phyloP scores from a whole-genome alignment of 1,140 invertebrate species.

The Ptiloglossa arizonensis region DNA sequence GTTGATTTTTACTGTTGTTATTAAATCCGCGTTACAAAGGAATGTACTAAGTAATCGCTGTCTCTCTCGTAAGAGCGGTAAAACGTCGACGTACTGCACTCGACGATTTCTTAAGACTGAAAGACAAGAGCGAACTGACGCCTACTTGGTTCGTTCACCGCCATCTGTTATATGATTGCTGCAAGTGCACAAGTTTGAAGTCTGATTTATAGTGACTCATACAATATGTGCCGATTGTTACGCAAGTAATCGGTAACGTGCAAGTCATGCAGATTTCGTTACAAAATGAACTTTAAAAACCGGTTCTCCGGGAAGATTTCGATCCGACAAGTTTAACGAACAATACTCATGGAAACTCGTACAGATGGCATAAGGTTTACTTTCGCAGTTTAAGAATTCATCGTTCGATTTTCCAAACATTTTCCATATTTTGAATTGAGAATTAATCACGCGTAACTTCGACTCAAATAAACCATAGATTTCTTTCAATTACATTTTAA shows the following conservation, averaged over 20 bases:
- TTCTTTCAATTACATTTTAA: neutral
- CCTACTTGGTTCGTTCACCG: constrained; percentile 41
- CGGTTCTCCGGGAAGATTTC: neutral
- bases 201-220: constrained; percentile 33
- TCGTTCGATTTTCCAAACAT: too few species aligned
- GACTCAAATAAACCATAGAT: constrained; percentile 24
- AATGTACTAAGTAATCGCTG: neutral
- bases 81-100: too few species aligned
- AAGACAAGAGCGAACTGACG: constrained; percentile 37
- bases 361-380: neutral
- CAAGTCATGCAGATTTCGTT: constrained; percentile 28
- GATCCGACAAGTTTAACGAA: neutral
- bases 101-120: neutral
- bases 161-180: constrained; percentile 56
- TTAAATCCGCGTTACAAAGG: neutral
- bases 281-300: constrained; percentile 1
- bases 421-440: neutral
- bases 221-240: neutral
- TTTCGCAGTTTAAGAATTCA: too few species aligned
- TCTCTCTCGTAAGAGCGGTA: neutral
- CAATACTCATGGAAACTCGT: neutral
- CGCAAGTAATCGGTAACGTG: constrained; percentile 1
- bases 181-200: constrained; percentile 22
- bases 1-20: neutral
- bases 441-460: neutral